Conservation (phyloP, 2,888 invertebrate genomes). For the Mesorhabditis belari region DNA sequence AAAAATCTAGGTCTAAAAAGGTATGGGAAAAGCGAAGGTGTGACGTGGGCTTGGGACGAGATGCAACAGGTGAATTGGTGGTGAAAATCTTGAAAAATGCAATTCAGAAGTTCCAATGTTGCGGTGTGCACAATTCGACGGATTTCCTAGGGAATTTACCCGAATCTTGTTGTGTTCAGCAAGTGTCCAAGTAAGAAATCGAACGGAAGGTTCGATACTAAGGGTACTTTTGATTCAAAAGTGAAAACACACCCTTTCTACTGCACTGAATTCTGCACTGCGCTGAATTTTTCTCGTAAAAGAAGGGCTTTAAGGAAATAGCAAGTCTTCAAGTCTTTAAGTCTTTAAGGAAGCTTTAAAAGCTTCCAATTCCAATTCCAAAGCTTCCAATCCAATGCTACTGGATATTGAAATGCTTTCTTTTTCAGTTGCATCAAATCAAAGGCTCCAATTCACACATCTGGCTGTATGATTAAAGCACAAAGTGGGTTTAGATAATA, state of each 20-base stretch:
- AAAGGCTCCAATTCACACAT: background rate
- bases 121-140: constrained; percentile 48
- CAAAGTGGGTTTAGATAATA: background rate
- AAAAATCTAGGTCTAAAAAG: constrained; percentile 13
- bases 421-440: background rate
- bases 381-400: background rate
- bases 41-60: constrained; percentile 46
- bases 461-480: background rate
- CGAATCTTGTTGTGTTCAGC: constrained; percentile 47
- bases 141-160: constrained; percentile 48
- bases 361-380: background rate
- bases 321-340: no score
- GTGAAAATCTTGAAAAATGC: background rate
- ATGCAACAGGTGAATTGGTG: constrained; percentile 33
- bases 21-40: constrained; percentile 26
- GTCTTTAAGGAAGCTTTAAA: background rate
- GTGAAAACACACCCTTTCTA: no score
- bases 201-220: no score
- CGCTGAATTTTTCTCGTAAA: no score
- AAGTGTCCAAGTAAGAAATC: constrained; percentile 34
- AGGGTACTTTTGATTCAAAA: no score
- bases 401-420: background rate
- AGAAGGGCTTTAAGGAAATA: no score
- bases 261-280: no score
- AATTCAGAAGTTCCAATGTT: constrained; percentile 39